Base-by-base conservation (phyloP, 1,140 invertebrate genomes). In the Ceratosolen solmsi region DNA sequence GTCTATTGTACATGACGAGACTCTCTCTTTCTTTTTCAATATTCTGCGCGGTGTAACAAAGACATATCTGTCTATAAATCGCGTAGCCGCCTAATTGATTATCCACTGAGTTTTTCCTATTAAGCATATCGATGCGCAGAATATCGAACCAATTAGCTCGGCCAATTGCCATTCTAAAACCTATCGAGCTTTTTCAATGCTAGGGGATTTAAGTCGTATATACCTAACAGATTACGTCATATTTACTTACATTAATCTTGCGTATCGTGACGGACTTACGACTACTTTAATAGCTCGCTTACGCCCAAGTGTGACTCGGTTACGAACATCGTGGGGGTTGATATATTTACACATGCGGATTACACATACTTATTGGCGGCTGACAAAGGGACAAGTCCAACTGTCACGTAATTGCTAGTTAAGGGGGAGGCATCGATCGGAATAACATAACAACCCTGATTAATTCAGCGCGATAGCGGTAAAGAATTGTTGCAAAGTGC, bases 401-500 rank as follows among this genome's bases (percentile, higher is more conserved):
- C 11, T 20, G n/a, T 3, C 41, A 76, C 58, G n/a, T n/a, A 36
- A 77, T 68, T 51, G 41, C 30, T 36, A 36, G 75, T 38, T 41
- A 41, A 20, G 41, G 13, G 33, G 41, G 41, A 1, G 8, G 1
- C 8, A 49, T 51, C 41, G 58, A 51, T 1, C 20, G 41, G 56
- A 46, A 41, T 33, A 63, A 46, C 17, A 46, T 7, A 8, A 54
- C 54, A 60, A 41, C n/a, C 8, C 41, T 27, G 68, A 73, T 72
- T 80, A 80, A 80, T 80, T 49, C 36, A 80, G 41, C 5, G 54
- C 36, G 33, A 49, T 25, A 70, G 76, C 63, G 68, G 68, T 78
- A 78, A 78, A 78, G 51, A 17, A 49, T 30, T 5, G n/a, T 25
- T 46, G 25, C 17, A n/a, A 17, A n/a, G 51, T 30, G 8, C 27